Evolutionary conservation across 2,888 invertebrate genomes (phyloP).

Genomic region (Stenoptilia bipunctidactyla): DNA sequence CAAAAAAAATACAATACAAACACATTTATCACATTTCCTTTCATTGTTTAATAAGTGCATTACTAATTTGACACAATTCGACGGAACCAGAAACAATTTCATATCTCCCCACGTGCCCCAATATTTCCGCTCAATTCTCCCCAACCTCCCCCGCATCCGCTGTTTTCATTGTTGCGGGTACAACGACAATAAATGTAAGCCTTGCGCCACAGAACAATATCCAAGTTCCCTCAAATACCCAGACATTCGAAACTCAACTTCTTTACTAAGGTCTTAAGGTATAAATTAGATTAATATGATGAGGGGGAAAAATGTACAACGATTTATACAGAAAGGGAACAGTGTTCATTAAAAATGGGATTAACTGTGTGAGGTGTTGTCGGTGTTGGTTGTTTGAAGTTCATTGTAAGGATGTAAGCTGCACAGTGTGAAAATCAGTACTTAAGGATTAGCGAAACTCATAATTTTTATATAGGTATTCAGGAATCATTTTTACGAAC

Average conservation of each 20-base stretch:
- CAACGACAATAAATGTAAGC: constrained; percentile 16
- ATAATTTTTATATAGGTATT: no score
- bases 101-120: constrained; percentile 15
- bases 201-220: not conserved
- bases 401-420: not conserved
- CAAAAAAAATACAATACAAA: no score
- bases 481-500: no score
- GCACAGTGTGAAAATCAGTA: no score
- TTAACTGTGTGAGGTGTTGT: constrained; percentile 22
- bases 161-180: constrained; percentile 22
- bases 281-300: not conserved
- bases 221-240: not conserved
- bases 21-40: no score
- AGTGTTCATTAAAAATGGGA: constrained; percentile 32
- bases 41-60: not conserved
- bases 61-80: constrained; percentile 7
- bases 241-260: no score
- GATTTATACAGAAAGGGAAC: constrained; percentile 15
- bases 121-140: not conserved
- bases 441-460: no score
- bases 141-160: constrained; percentile 19
- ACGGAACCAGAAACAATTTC: constrained; percentile 18
- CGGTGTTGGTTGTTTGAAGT: not conserved
- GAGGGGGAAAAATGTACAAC: not conserved
- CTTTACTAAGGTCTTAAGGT: no score